Percentiles rank a stretch among this genome's conserved stretches.
phyloP scores from a whole-genome alignment of 2,113 vertebrate genomes.

The Scophthalmus maximus region DNA sequence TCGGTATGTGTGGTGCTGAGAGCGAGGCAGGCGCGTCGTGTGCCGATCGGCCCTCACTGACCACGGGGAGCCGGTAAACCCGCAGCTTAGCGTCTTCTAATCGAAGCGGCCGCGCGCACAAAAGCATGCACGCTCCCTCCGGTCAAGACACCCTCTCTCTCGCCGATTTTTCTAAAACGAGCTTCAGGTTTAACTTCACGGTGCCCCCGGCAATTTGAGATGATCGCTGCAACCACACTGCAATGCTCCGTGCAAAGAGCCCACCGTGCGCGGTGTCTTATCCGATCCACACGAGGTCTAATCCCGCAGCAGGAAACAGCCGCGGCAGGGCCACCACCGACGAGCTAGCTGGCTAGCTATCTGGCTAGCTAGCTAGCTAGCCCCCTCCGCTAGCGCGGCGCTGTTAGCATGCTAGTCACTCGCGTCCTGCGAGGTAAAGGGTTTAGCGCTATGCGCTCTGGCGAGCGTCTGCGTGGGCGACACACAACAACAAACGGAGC shows the following conservation, averaged over 20 bases:
- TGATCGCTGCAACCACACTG: no score
- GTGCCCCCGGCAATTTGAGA: no score
- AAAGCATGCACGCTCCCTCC: conserved; percentile 59
- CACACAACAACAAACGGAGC: not conserved
- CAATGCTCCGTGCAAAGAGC: no score
- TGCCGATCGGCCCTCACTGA: no score
- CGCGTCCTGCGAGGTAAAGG: conserved; percentile 20
- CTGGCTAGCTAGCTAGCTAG: conserved; percentile 17
- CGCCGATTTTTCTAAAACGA: conserved; percentile 11
- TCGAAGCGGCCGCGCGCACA: conserved; percentile 62
- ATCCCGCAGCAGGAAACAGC: conserved; percentile 48
- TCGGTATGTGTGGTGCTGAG: not conserved
- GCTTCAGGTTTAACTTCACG: no score
- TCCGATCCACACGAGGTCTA: conserved; percentile 58
- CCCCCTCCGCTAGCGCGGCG: conserved; percentile 40
- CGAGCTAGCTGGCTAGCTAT: conserved; percentile 26
- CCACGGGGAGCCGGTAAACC: conserved; percentile 38
- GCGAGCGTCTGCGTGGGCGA: conserved; percentile 12
- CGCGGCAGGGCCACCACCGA: conserved; percentile 52
- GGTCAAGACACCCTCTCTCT: conserved; percentile 37
- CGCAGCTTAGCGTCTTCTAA: conserved; percentile 64
- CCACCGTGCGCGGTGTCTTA: not conserved
- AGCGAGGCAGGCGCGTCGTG: not conserved
- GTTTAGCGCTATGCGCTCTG: not conserved
- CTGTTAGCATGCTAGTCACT: conserved; percentile 54